phyloP scores from a whole-genome alignment of 1,140 invertebrate species.

The Nymphalis io region DNA sequence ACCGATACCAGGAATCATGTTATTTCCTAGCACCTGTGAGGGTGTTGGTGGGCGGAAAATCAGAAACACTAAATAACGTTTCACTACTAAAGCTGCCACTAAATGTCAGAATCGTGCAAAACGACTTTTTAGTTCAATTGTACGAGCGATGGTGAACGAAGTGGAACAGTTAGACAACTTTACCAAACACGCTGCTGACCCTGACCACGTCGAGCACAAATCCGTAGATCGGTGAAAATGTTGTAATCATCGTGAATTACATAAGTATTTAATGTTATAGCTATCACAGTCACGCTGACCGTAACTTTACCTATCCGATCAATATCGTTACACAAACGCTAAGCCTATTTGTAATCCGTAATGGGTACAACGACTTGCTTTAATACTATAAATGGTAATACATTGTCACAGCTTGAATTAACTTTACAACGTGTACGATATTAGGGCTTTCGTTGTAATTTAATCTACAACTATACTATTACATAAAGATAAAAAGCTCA shows the following conservation, averaged over 20 bases:
- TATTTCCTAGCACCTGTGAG: constrained; percentile 39
- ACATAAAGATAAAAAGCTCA: too few relatives aligned
- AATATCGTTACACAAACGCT: constrained; percentile 28
- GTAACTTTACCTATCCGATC: constrained; percentile 31
- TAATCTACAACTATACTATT: neutral
- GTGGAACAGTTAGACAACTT: constrained; percentile 33
- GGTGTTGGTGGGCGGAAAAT: constrained; percentile 38
- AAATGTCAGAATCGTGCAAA: constrained; percentile 41
- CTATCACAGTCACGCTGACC: constrained; percentile 25
- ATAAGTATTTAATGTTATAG: constrained; percentile 29
- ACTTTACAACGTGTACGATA: neutral
- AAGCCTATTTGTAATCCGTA: constrained; percentile 29
- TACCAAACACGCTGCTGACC: constrained; percentile 33
- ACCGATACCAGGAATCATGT: constrained; percentile 25
- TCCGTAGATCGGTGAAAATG: constrained; percentile 33
- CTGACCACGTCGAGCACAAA: constrained; percentile 27
- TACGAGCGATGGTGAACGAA: constrained; percentile 29
- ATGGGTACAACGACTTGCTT: constrained; percentile 31
- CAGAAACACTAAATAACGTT: constrained; percentile 34
- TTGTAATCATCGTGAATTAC: constrained; percentile 35
- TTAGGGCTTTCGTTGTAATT: neutral
- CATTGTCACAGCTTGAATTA: constrained; percentile 8
- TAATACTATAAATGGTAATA: constrained; percentile 25
- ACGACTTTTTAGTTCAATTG: constrained; percentile 37
- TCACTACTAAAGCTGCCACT: constrained; percentile 30